Evolutionary conservation across 2,888 invertebrate species (phyloP).

Genomic region (Himalopsyche tibetana): DNA sequence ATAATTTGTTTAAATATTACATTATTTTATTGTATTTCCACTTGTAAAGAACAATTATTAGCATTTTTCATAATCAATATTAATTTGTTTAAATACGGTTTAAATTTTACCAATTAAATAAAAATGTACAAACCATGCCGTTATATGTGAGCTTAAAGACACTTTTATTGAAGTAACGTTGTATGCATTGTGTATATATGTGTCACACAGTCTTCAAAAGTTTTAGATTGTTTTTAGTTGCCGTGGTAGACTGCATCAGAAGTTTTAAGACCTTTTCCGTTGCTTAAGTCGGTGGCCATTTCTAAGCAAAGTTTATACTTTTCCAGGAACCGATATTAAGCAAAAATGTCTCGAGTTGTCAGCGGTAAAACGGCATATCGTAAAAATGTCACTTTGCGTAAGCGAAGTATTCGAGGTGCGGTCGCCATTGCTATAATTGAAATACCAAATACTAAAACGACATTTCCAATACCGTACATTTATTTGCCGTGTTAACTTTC

Average conservation of each 20-base stretch:
- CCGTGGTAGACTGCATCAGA: neutral
- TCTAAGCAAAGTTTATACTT: neutral
- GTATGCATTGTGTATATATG: neutral
- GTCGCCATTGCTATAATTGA: neutral
- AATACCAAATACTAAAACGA: neutral
- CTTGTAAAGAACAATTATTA: too few relatives aligned
- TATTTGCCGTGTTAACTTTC: neutral
- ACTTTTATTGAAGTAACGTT: too few relatives aligned
- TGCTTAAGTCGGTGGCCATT: neutral
- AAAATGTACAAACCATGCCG: too few relatives aligned
- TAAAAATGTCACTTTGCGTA: conserved; percentile 48
- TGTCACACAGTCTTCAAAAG: neutral
- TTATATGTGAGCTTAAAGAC: too few relatives aligned
- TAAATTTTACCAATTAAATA: too few relatives aligned
- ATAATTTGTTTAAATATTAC: too few relatives aligned
- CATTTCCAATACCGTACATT: neutral
- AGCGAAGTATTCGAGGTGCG: conserved; percentile 14
- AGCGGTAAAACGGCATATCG: conserved; percentile 47
- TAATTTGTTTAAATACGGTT: too few relatives aligned
- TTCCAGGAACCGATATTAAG: conserved; percentile 22
- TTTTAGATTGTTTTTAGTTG: neutral
- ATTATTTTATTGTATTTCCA: too few relatives aligned
- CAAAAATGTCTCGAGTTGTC: conserved; percentile 51
- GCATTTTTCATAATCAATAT: too few relatives aligned
- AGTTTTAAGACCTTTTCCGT: neutral